Evolutionary conservation across 2,888 invertebrate genomes (phyloP).

Genomic region (Chrysolina oricalcia): DNA sequence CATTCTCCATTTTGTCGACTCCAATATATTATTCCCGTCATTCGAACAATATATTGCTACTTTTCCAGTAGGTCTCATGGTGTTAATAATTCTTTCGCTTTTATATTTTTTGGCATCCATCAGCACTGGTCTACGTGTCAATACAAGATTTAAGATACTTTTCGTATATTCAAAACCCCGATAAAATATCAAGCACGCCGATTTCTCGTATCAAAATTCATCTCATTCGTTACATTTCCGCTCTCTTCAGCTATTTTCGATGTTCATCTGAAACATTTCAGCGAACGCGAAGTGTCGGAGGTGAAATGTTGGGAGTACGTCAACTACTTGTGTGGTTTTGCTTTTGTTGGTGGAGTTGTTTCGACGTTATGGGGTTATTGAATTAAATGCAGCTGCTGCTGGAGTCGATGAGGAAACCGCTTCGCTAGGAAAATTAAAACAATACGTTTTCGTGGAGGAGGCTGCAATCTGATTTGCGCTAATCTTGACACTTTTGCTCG

Average conservation of each 20-base stretch:
- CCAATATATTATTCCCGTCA: too few species aligned
- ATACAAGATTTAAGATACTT: too few species aligned
- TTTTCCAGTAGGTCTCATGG: too few species aligned
- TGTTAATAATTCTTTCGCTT: too few species aligned
- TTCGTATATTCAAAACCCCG: too few species aligned
- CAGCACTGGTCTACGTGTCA: too few species aligned
- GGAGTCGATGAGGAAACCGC: constrained; percentile 24
- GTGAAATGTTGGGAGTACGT: constrained; percentile 25
- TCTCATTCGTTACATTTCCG: background rate
- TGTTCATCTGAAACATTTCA: constrained; percentile 2
- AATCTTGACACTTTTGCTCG: background rate
- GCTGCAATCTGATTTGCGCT: constrained; percentile 24
- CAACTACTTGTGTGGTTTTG: constrained; percentile 44
- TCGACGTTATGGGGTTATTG: constrained; percentile 45
- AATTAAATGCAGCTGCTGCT: constrained; percentile 50
- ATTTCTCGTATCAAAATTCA: background rate
- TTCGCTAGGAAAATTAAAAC: constrained; percentile 35
- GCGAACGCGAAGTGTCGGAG: background rate
- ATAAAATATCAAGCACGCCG: background rate
- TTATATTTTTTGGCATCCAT: too few species aligned
- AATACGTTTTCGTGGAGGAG: constrained; percentile 28
- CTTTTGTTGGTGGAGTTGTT: constrained; percentile 47
- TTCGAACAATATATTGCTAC: too few species aligned
- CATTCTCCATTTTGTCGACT: too few species aligned
- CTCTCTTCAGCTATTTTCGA: background rate